Conservation (phyloP, 2,113 vertebrate species). For the Furnarius figulus region DNA sequence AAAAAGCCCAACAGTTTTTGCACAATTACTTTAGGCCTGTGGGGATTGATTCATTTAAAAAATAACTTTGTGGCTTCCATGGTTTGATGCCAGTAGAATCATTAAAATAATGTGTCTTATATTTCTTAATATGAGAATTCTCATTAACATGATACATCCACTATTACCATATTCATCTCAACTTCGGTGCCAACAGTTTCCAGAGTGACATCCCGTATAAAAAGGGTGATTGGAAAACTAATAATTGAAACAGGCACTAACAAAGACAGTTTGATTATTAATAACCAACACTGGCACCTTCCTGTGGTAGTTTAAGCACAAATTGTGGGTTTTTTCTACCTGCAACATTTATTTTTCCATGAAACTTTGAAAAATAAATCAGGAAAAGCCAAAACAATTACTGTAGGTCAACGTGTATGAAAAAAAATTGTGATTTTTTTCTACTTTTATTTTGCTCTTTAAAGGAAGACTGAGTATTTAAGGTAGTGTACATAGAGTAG, state of each 20-base stretch:
- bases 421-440: background rate
- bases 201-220: slow-evolving; percentile 41
- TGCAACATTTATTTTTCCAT: background rate
- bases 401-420: background rate
- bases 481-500: slow-evolving; percentile 14
- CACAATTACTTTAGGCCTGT: slow-evolving; percentile 56
- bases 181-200: slow-evolving; percentile 62
- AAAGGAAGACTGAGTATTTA: slow-evolving; percentile 12
- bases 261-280: slow-evolving; percentile 33
- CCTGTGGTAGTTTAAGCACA: background rate
- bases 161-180: slow-evolving; percentile 61
- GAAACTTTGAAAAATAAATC: background rate
- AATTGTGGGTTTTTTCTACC: background rate
- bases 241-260: slow-evolving; percentile 51
- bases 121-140: slow-evolving; percentile 65
- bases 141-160: slow-evolving; percentile 61
- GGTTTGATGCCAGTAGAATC: slow-evolving; percentile 64
- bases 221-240: slow-evolving; percentile 40
- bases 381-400: background rate
- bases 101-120: slow-evolving; percentile 65
- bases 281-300: background rate
- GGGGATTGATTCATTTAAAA: slow-evolving; percentile 63
- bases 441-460: slow-evolving; percentile 21
- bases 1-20: slow-evolving; percentile 4
- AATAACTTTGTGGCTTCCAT: slow-evolving; percentile 54